These are phyloP conservation scores for Plagiodera versicolora DNA, from an alignment of 2,888 invertebrate species.

Conservation along the genomic window DNA sequence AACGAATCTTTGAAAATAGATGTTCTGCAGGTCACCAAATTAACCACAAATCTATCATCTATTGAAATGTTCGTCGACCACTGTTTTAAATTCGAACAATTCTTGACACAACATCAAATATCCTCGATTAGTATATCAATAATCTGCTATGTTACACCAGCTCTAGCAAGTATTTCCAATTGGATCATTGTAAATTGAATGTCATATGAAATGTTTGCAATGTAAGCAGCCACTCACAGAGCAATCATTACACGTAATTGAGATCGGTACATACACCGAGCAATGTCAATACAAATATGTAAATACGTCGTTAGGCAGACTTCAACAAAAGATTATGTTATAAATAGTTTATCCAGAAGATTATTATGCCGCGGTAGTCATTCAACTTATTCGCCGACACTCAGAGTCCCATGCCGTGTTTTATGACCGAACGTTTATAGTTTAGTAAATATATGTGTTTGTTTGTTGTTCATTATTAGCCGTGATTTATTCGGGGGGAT, in stretches of 20 bases:
- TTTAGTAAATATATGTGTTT: conserved; percentile 44
- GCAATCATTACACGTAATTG: conserved; percentile 19
- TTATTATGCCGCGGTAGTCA: conserved; percentile 26
- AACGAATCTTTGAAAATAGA: too few relatives aligned
- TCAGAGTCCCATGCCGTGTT: conserved; percentile 30
- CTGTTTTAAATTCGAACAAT: too few relatives aligned
- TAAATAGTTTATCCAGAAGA: conserved; percentile 35
- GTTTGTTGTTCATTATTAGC: conserved; percentile 46
- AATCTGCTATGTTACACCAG: too few relatives aligned
- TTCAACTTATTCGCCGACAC: conserved; percentile 24
- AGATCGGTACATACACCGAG: conserved; percentile 22
- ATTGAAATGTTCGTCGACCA: too few relatives aligned
- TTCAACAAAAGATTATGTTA: conserved; percentile 39
- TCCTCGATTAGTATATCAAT: too few relatives aligned
- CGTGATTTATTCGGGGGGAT: conserved; percentile 39
- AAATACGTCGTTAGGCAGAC: conserved; percentile 36
- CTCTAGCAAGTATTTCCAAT: too few relatives aligned
- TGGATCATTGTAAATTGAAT: too few relatives aligned
- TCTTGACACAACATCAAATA: too few relatives aligned
- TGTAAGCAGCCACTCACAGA: conserved; percentile 10
- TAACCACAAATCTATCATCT: too few relatives aligned
- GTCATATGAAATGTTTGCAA: too few relatives aligned
- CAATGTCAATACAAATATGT: conserved; percentile 32
- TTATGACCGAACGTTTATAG: conserved; percentile 45
- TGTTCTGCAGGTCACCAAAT: too few relatives aligned